Evolutionary conservation across 2,797 vertebrate species (phyloP), one percentile per base, ranked within the genome.

Genomic region (Carapus acus): DNA sequence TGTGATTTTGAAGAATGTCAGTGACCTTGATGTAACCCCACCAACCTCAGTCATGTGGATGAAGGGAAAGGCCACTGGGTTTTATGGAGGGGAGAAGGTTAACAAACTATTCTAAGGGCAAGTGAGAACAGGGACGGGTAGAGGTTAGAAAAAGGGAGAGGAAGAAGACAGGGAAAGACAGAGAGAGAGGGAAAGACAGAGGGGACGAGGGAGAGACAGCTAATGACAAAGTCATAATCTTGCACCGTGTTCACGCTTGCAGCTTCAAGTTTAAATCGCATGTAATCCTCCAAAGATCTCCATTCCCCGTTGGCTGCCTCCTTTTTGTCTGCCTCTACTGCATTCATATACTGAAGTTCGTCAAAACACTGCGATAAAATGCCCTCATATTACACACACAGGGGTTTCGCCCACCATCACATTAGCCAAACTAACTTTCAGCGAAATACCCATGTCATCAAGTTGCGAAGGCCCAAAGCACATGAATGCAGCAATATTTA

Each of bases 201-300:
- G 17, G 16, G 29, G 4, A 4, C 2, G 48, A 51, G 62, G 53
- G 43, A 43, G 43, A 53, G 54, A 6, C 8, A 49, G 59, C 59
- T 76, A 70, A 79, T 80, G 78, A 83, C 67, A 46, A 61, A 27
- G 40, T 73, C 74, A 79, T 83, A 74, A 78, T 78, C 65, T 71
- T 40, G 50, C 54, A 4, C 47, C 16, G 71, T 58, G 53, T 74
- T 72, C 67, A 36, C 29, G 67, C 67, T 74, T 71, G 24, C 58
- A 53, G 65, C 79, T 74, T 67, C 69, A 47, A 17, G 66, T 67
- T 77, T 65, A 57, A 77, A 74, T 74, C 75, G 62, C 75, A 76
- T 43, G 71, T 78, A 80, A 85, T 80, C 72, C 80, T 79, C 66
- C 1, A 45, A 63, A 77, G 77, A 81, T 77, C 76, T 70, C 33